Evolutionary conservation across 2,888 invertebrate genomes (phyloP), one percentile per base, ranked within the genome.

Genomic region (Pseudococcus viburni): DNA sequence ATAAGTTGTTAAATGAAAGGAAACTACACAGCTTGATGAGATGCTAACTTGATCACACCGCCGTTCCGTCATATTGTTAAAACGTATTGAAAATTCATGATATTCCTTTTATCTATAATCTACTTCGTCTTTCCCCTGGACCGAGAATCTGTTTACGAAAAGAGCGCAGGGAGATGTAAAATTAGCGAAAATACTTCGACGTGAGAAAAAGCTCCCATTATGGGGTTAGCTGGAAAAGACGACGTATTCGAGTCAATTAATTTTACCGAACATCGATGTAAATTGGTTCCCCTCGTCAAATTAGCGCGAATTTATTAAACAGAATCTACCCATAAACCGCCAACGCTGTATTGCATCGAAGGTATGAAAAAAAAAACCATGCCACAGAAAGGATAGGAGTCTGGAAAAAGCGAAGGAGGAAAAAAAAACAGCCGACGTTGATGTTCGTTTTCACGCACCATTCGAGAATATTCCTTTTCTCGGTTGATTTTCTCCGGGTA

Each of bases 211-310:
- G 26, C 68, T 33, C 12, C 12, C 12, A 33, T 59, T 59, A 19
- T 59, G 19, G 5, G 33, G 68, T 9, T 12, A 12, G 9, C 33
- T 26, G 6, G 68, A 33, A 33, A 73, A 73, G 12, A 73, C 12
- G 68, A 73, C 68, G 68, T 73, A 73, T 73, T 73, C 68, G 68
- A 73, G 68, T 73, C 26, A 73, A 73, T 73, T 73, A 73, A 73
- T 73, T 73, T 73, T 12, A 73, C 33, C 68, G 12, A 33, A 73
- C 68, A 73, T 73, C 68, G 33, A 73, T 33, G 68, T 12, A 73
- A 73, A 73, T 73, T 73, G 68, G 26, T 73, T 33, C 33, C 9
- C 19, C 19, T 9, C 59, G 59, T 19, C n/a, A 59, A 59, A 59
- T 59, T 59, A 59, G 59, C 59, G n/a, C 59, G 19, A 59, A 59